phyloP scores from a whole-genome alignment of 2,797 vertebrate species.

The Sebastiscus tertius region DNA sequence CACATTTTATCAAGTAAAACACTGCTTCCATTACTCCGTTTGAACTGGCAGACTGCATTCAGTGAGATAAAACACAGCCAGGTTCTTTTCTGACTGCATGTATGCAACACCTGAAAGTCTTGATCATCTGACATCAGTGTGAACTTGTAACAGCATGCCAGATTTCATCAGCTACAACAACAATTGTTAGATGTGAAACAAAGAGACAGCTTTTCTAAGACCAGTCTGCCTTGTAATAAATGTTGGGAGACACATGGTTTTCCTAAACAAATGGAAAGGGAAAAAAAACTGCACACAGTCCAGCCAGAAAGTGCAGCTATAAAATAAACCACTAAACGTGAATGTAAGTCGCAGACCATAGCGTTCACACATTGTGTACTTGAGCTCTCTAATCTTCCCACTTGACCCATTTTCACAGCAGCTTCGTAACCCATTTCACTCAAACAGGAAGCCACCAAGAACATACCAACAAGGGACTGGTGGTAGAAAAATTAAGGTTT shows the following conservation, averaged over 20 bases:
- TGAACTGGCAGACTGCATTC: background rate
- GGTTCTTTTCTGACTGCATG: background rate
- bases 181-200: background rate
- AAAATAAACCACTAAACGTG: slow-evolving; percentile 7
- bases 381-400: slow-evolving; percentile 44
- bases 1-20: background rate
- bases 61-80: background rate
- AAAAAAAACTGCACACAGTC: background rate
- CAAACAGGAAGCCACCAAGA: slow-evolving; percentile 12
- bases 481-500: background rate
- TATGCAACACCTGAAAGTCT: background rate
- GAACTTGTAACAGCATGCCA: slow-evolving; percentile 24
- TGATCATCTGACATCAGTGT: slow-evolving; percentile 14
- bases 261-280: background rate
- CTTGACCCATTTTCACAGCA: slow-evolving; percentile 57
- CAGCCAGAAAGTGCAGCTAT: slow-evolving; percentile 3
- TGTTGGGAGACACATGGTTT: background rate
- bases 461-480: background rate
- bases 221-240: background rate
- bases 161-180: slow-evolving; percentile 22
- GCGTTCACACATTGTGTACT: slow-evolving; percentile 31
- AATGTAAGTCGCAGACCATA: slow-evolving; percentile 15
- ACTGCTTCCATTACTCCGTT: background rate
- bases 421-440: background rate
- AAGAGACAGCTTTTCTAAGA: background rate